Base-by-base conservation (phyloP, 2,888 invertebrate genomes). In the Dynastes hyllus region DNA sequence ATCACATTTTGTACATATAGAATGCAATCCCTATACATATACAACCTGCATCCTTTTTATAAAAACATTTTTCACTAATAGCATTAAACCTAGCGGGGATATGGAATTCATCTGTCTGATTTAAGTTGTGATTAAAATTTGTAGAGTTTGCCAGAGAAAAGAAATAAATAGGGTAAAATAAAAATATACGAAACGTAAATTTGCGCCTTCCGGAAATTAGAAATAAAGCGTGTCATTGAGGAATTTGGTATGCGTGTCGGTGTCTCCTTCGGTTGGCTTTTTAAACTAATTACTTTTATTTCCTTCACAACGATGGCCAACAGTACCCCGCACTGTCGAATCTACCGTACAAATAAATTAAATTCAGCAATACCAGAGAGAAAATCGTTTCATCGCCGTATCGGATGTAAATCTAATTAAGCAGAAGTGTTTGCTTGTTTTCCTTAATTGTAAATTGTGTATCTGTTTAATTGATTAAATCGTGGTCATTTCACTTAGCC, bases 381-480 rank as follows among this genome's bases (percentile, higher is more conserved):
- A 37, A 45, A 40, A 37, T 40, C 61, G 40, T 58, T 58, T 37
- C 37, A 58, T 58, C 58, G 53, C 16, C 37, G 37, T 55, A 71
- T 71, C 70, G 40, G 58, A 16, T 58, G 71, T 73, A 73, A 73
- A 73, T 61, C 45, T 73, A 58, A 73, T 73, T 73, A 73, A 71
- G 22, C 16, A 32, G 16, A 45, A 73, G 61, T 73, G 73, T 61
- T 73, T 58, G 37, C 73, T 61, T 73, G 73, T 73, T 73, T 58
- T 40, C 73, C 22, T 50, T 58, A 73, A 73, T 61, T 73, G 58
- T 40, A 45, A 61, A 61, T 69, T 58, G 58, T 22, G n/a, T 55
- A 40, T 40, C 40, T 45, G 45, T 45, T 50, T 22, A 58, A 73
- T 61, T 61, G 53, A 8, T 40, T 61, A 40, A 73, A 73, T 73